Evolutionary conservation across 2,888 invertebrate genomes (phyloP).

Genomic region (Cistogaster globosa): DNA sequence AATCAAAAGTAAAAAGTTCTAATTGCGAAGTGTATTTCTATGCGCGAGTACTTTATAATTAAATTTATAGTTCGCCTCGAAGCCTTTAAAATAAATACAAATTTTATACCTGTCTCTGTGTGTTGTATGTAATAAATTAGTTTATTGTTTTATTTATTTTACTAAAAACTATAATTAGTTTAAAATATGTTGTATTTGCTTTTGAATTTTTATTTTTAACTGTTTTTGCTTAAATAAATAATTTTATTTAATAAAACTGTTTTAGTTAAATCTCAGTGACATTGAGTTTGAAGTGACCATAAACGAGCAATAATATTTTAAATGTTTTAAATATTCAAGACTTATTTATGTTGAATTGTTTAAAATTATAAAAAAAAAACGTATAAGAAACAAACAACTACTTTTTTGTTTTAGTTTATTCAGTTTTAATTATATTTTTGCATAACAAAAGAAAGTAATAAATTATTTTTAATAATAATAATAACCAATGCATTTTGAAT

Average conservation of each 20-base stretch:
- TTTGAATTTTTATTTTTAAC: background rate
- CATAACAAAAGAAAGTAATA: background rate
- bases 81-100: too few relatives aligned
- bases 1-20: too few relatives aligned
- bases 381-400: background rate
- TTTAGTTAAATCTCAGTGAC: constrained; percentile 24
- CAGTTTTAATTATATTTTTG: constrained; percentile 10
- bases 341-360: background rate
- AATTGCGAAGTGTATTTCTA: too few relatives aligned
- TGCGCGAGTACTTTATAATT: too few relatives aligned
- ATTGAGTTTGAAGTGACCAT: constrained; percentile 6
- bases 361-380: background rate
- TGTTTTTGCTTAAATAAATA: constrained; percentile 16
- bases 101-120: too few relatives aligned
- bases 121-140: too few relatives aligned
- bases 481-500: background rate
- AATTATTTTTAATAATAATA: constrained; percentile 7
- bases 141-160: background rate
- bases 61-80: too few relatives aligned
- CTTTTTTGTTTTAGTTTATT: background rate
- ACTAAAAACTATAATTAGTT: background rate
- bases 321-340: background rate
- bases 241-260: constrained; percentile 8
- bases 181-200: background rate
- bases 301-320: background rate